phyloP scores from a whole-genome alignment of 2,888 invertebrate species.

The Automeris io region DNA sequence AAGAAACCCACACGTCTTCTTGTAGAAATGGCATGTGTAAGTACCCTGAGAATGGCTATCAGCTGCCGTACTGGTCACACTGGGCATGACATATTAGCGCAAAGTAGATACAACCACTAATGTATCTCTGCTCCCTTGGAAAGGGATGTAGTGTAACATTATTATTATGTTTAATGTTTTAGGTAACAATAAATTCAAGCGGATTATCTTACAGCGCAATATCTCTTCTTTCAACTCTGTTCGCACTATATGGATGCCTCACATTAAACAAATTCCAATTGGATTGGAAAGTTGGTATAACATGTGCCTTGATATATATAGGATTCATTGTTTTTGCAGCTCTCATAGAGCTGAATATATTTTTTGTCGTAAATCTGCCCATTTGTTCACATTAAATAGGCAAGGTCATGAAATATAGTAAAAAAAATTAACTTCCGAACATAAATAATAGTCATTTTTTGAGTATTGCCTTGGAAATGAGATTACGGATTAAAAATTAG shows the following conservation, averaged over 20 bases:
- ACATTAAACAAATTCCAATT: conserved; percentile 82
- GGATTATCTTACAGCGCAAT: conserved; percentile 86
- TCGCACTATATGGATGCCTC: conserved; percentile 81
- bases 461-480: no score
- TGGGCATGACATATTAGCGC: no score
- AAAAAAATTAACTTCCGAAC: no score
- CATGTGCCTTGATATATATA: conserved; percentile 81
- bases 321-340: conserved; percentile 82
- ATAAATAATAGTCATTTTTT: no score
- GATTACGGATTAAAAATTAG: no score
- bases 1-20: no score
- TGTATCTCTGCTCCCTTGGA: no score
- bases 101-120: no score
- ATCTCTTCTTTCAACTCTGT: conserved; percentile 83
- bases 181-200: conserved; percentile 83
- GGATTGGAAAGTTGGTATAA: conserved; percentile 82
- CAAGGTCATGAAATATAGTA: no score
- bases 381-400: conserved; percentile 76
- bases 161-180: conserved; percentile 13
- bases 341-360: conserved; percentile 85
- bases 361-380: conserved; percentile 84
- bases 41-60: no score
- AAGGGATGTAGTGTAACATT: neutral
- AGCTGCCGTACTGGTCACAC: no score
- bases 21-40: no score